Base-by-base conservation (phyloP, 2,888 invertebrate genomes). In the Zygogramma bicolorata region DNA sequence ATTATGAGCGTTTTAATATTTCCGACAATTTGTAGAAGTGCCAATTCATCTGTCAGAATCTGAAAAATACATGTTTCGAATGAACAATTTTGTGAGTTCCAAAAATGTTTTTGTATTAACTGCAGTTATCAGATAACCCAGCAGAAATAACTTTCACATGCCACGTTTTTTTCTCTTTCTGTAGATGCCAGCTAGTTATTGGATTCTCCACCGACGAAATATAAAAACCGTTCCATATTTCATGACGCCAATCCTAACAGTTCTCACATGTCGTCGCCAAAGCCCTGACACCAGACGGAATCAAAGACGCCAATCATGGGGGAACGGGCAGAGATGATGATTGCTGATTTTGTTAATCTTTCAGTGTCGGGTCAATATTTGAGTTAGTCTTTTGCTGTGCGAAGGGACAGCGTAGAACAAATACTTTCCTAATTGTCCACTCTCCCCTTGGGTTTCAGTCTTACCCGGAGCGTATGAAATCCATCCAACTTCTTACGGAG, bases 261-360 rank as follows among this genome's bases (percentile, higher is more conserved):
- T 60, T 46, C 67, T 67, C n/a, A n/a, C n/a, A 67, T 60, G 31
- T 60, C 22, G 31, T 67, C 67, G n/a, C 20, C 46, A 60, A 46
- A 67, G 18, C 1, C 1, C 25, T 25, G 7, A 29, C 18, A 3
- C 8, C 31, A 31, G 57, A 67, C 67, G 57, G 62, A 67, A 67
- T 60, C 67, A 60, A 65, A 72, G 75, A 71, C 68, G 59, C 70
- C 73, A 73, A 71, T 74, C 68, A 71, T 61, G 49, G 68, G 68
- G 68, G 34, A 68, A 60, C 53, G 62, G 65, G 65, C 38, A 67
- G 71, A 71, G 70, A 74, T 72, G 74, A 76, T 74, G 74, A 72
- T 76, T 76, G 76, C 70, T 76, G 76, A 76, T 76, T 74, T 63
- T 72, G 76, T 74, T 76, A 76, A 74, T 76, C 76, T 74, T 71